Conservation (phyloP, 2,797 vertebrate genomes). For the Coendou prehensilis region DNA sequence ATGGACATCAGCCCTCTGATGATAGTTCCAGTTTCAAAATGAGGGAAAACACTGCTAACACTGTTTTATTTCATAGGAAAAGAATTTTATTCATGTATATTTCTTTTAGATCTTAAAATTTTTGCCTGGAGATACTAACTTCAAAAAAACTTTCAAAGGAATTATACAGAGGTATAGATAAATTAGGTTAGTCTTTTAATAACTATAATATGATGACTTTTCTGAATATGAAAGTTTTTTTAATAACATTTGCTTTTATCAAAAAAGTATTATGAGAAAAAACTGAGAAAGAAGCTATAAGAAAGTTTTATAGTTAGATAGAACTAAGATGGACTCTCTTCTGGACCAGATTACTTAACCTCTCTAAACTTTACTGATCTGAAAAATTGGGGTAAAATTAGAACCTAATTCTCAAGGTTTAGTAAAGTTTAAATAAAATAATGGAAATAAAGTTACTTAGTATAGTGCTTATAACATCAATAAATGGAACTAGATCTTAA, state of each 20-base stretch:
- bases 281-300: constrained; percentile 37
- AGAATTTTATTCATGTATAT: constrained; percentile 78
- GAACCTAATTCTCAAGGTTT: neutral
- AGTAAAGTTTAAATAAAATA: constrained; percentile 57
- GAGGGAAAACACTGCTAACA: constrained; percentile 82
- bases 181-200: constrained; percentile 73
- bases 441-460: constrained; percentile 6
- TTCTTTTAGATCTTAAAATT: constrained; percentile 86
- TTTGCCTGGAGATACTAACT: constrained; percentile 82
- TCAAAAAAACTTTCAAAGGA: constrained; percentile 82
- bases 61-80: constrained; percentile 84
- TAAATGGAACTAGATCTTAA: constrained; percentile 12
- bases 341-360: constrained; percentile 37
- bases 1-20: constrained; percentile 77
- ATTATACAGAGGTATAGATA: constrained; percentile 75
- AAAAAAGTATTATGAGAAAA: constrained; percentile 47
- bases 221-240: constrained; percentile 69
- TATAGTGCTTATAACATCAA: neutral
- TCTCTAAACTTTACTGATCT: constrained; percentile 52
- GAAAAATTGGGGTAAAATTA: constrained; percentile 49
- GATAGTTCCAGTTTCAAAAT: constrained; percentile 81
- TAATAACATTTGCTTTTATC: neutral
- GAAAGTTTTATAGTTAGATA: constrained; percentile 27
- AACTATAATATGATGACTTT: constrained; percentile 62
- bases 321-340: constrained; percentile 28